Conservation (phyloP, 2,888 invertebrate species). For the Onthophagus sagittarius region DNA sequence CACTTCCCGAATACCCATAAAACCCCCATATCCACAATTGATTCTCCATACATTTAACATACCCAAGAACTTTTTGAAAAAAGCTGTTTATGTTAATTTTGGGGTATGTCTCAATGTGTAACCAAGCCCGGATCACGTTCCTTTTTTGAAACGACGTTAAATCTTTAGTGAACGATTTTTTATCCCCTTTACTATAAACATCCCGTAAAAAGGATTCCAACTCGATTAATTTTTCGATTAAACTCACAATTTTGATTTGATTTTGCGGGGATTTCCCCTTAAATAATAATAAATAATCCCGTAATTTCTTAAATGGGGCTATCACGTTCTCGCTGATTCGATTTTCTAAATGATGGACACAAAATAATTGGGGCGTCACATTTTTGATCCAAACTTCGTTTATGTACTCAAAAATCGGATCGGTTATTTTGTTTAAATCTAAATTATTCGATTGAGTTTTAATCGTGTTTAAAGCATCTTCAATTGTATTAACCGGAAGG, state of each 20-base stretch:
- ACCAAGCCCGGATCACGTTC: slow-evolving; percentile 44
- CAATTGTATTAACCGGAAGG: slow-evolving; percentile 44
- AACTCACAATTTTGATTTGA: slow-evolving; percentile 32
- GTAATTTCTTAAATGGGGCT: slow-evolving; percentile 44
- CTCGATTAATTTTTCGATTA: slow-evolving; percentile 43
- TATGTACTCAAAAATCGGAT: slow-evolving; percentile 39
- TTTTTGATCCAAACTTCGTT: slow-evolving; percentile 40
- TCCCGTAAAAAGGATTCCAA: slow-evolving; percentile 40
- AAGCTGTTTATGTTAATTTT: slow-evolving; percentile 45
- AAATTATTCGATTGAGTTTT: slow-evolving; percentile 40
- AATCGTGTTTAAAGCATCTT: slow-evolving; percentile 42
- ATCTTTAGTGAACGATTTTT: slow-evolving; percentile 41
- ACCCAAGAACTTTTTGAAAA: slow-evolving; percentile 44
- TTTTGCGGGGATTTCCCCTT: slow-evolving; percentile 38
- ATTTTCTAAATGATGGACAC: slow-evolving; percentile 44
- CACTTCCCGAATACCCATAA: slow-evolving; percentile 38
- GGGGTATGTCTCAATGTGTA: slow-evolving; percentile 43
- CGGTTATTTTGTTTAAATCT: slow-evolving; percentile 32
- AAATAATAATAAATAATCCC: slow-evolving; percentile 40
- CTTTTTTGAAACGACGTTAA: slow-evolving; percentile 44
- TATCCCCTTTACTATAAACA: slow-evolving; percentile 36
- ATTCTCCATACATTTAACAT: slow-evolving; percentile 47
- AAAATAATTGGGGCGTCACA: slow-evolving; percentile 44
- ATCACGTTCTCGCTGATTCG: slow-evolving; percentile 45
- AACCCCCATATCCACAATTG: slow-evolving; percentile 48